A percentile compares a stretch with the other conserved stretches of the same genome.
These are phyloP conservation scores for Cataglyphis livida DNA, from an alignment of 2,888 invertebrate genomes.

Conservation along the genomic window DNA sequence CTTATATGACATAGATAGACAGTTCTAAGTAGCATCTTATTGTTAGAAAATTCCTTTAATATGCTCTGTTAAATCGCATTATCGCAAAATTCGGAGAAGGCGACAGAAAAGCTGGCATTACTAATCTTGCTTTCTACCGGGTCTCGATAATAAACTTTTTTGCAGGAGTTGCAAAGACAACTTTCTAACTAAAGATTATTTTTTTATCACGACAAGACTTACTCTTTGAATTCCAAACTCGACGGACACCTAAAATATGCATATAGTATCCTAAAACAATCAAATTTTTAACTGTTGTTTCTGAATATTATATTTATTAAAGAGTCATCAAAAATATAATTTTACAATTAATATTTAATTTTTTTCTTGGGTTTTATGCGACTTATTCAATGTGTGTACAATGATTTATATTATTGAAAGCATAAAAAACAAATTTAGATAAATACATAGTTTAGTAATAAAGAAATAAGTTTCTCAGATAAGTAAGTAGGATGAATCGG, in stretches of 20 bases:
- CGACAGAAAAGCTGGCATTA: background rate
- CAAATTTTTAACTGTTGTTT: background rate
- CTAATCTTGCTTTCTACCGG: slow-evolving; percentile 12
- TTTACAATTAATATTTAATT: background rate
- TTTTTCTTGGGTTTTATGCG: background rate
- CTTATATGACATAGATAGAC: slow-evolving; percentile 13
- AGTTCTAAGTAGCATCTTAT: background rate
- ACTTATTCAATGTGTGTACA: background rate
- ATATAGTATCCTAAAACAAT: background rate
- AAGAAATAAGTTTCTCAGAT: slow-evolving; percentile 23
- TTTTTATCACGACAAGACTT: background rate
- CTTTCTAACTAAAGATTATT: slow-evolving; percentile 6
- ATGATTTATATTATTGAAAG: slow-evolving; percentile 6
- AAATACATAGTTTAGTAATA: slow-evolving; percentile 38
- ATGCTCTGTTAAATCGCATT: background rate
- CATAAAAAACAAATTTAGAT: background rate
- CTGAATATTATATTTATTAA: background rate
- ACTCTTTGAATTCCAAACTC: background rate
- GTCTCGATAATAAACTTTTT: slow-evolving; percentile 33
- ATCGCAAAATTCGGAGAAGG: slow-evolving; percentile 6
- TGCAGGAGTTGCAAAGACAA: background rate
- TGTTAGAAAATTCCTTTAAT: slow-evolving; percentile 16
- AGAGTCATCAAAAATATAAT: no score
- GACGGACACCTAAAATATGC: background rate
- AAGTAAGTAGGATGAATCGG: slow-evolving; percentile 42